phyloP scores from a whole-genome alignment of 2,888 invertebrate species.

The Peribatodes rhomboidaria region DNA sequence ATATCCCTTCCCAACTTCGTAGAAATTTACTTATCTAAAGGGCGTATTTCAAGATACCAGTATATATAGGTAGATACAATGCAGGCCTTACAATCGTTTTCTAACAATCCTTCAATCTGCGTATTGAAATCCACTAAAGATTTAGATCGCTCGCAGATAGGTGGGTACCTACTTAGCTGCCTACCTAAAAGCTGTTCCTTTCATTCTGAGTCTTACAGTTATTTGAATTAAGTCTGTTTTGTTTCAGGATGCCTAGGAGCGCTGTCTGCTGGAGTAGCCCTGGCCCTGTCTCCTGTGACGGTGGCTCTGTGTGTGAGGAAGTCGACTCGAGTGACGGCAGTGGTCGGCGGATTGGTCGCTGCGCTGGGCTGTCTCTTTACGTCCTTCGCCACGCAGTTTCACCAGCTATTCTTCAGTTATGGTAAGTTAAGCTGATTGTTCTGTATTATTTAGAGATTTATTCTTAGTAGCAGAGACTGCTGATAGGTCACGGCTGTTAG shows the following conservation, averaged over 20 bases:
- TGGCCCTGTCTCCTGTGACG: constrained; percentile 93
- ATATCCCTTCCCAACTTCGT: too few species aligned
- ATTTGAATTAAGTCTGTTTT: constrained; percentile 36
- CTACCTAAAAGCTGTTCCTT: background rate
- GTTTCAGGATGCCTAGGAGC: constrained; percentile 94
- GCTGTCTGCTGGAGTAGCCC: constrained; percentile 91
- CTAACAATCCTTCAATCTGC: background rate
- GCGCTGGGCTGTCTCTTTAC: constrained; percentile 96
- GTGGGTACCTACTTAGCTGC: too few species aligned
- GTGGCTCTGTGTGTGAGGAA: constrained; percentile 94
- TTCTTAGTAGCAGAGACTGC: too few species aligned
- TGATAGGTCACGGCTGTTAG: too few species aligned
- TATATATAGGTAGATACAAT: background rate
- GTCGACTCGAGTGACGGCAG: constrained; percentile 95
- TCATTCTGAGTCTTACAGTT: background rate
- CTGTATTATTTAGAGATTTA: background rate
- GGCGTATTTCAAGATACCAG: too few species aligned
- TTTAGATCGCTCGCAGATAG: background rate
- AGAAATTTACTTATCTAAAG: too few species aligned
- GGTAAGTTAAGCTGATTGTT: constrained; percentile 63
- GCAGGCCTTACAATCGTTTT: background rate
- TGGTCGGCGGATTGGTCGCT: constrained; percentile 94
- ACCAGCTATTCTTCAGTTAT: constrained; percentile 96
- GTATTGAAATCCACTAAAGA: background rate
- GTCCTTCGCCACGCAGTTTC: constrained; percentile 95